A percentile compares a stretch with the other conserved stretches of the same genome.
phyloP scores from a whole-genome alignment of 2,113 vertebrate species.

The Onychostoma macrolepis region DNA sequence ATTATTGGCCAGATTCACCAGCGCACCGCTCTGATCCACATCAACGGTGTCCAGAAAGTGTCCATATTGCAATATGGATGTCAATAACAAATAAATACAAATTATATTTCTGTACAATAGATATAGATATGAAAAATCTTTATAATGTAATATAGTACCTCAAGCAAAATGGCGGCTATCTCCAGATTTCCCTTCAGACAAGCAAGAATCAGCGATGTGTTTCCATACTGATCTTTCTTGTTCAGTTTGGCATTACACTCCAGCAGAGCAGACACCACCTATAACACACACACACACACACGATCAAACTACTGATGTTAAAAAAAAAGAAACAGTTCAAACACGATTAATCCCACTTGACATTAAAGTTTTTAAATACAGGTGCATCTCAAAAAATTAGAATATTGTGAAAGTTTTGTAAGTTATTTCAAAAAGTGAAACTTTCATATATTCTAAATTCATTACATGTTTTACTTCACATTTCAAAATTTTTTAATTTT shows the following conservation, averaged over 20 bases:
- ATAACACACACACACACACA: conserved; percentile 33
- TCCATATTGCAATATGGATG: not conserved
- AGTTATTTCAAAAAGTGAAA: too few relatives aligned
- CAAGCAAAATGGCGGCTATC: conserved; percentile 75
- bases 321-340: too few relatives aligned
- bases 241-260: conserved; percentile 88
- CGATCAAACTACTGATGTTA: not conserved
- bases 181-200: conserved; percentile 84
- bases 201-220: conserved; percentile 89
- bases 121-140: too few relatives aligned
- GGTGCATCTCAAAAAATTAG: too few relatives aligned
- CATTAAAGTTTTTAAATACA: too few relatives aligned
- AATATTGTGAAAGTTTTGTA: too few relatives aligned
- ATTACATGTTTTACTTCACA: too few relatives aligned
- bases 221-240: conserved; percentile 90
- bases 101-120: not conserved
- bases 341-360: too few relatives aligned
- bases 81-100: not conserved
- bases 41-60: not conserved
- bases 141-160: too few relatives aligned
- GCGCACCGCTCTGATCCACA: conserved; percentile 79
- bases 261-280: conserved; percentile 87
- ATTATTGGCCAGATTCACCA: conserved; percentile 81
- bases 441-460: too few relatives aligned
- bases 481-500: too few relatives aligned